Evolutionary conservation across 2,113 vertebrate species (phyloP).

Genomic region (Hirundichthys speculiger): DNA sequence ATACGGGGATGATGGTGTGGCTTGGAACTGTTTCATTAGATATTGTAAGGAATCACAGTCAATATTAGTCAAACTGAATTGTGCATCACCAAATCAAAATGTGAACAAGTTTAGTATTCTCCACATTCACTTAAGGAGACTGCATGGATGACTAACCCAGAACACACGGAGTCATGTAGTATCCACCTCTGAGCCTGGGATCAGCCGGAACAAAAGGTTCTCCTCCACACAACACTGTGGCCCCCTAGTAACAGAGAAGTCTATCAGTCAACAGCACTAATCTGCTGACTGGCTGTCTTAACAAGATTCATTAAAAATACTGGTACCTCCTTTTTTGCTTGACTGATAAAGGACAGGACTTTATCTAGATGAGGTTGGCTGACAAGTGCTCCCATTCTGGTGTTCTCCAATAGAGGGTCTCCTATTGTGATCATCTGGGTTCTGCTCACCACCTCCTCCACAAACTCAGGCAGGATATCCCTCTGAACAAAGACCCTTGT

Average conservation of each 20-base stretch:
- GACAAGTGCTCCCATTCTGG: conserved; percentile 95
- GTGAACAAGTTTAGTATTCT: neutral
- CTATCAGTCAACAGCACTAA: neutral
- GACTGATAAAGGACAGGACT: conserved; percentile 88
- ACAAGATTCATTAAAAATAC: neutral
- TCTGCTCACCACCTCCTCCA: conserved; percentile 89
- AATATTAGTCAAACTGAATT: too few relatives aligned
- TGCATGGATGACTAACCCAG: conserved; percentile 80
- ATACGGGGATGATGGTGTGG: too few relatives aligned
- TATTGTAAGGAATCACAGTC: too few relatives aligned
- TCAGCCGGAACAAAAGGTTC: conserved; percentile 85
- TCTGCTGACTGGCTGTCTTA: neutral
- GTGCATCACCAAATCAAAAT: neutral
- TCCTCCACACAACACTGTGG: conserved; percentile 90
- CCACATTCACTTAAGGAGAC: neutral
- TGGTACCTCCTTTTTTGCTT: conserved; percentile 88
- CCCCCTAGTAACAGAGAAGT: conserved; percentile 82
- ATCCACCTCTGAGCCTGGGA: conserved; percentile 88
- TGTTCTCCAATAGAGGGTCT: conserved; percentile 90
- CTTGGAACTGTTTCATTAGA: too few relatives aligned
- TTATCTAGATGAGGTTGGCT: conserved; percentile 87
- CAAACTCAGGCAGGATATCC: conserved; percentile 85
- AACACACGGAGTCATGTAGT: conserved; percentile 93
- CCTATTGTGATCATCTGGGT: conserved; percentile 89
- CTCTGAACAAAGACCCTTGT: conserved; percentile 94